These are phyloP conservation scores for Neoniphon sammara DNA, from an alignment of 2,797 vertebrate genomes.

Conservation along the genomic window DNA sequence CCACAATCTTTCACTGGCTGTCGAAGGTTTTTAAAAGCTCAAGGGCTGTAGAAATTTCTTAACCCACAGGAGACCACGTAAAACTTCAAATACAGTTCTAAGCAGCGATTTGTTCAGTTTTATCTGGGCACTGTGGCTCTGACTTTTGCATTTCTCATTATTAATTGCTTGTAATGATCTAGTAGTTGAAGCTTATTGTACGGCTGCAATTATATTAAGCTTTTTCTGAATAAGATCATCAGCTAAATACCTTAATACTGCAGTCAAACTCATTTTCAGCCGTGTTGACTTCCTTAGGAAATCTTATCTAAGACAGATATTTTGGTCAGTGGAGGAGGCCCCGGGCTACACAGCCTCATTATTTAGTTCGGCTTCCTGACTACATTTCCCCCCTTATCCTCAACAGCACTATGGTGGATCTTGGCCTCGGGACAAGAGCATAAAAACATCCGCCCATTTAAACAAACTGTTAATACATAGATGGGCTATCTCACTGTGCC, in stretches of 20 bases:
- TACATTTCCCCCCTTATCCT: conserved; percentile 78
- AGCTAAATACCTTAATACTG: conserved; percentile 68
- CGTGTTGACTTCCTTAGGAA: conserved; percentile 76
- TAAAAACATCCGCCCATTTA: conserved; percentile 80
- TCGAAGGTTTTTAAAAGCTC: too few relatives aligned
- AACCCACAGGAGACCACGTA: neutral
- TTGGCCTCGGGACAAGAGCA: conserved; percentile 71
- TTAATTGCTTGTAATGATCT: conserved; percentile 42
- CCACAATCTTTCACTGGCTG: too few relatives aligned
- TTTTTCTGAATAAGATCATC: conserved; percentile 42
- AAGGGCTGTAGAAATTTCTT: too few relatives aligned
- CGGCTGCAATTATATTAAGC: conserved; percentile 18
- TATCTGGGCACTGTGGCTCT: conserved; percentile 21
- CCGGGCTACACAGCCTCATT: conserved; percentile 71
- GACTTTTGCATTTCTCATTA: neutral
- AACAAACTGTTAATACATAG: conserved; percentile 80
- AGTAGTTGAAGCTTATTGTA: conserved; percentile 52
- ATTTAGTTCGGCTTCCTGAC: conserved; percentile 81
- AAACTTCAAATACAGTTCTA: conserved; percentile 14
- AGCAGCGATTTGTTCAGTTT: conserved; percentile 35
- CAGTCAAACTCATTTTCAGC: conserved; percentile 75
- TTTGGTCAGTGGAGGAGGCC: conserved; percentile 70
- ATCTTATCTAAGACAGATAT: conserved; percentile 76
- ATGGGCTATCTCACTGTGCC: conserved; percentile 70
- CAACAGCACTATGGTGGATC: conserved; percentile 70